phyloP scores from a whole-genome alignment of 2,113 vertebrate genomes.

The Oceanites oceanicus region DNA sequence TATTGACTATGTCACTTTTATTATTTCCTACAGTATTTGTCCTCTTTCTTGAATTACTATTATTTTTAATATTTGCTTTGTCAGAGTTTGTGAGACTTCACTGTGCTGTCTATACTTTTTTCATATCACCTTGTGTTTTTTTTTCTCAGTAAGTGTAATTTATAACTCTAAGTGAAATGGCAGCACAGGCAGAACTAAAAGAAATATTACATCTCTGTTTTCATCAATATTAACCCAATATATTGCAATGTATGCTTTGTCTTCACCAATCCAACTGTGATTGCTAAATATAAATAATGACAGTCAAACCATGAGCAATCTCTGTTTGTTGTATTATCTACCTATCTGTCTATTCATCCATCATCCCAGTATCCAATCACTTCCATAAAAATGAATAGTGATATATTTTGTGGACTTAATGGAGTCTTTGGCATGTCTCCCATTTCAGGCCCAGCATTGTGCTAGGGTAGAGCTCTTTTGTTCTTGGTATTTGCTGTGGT shows the following conservation, averaged over 20 bases:
- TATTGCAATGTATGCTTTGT: background rate
- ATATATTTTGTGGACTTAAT: constrained; percentile 1
- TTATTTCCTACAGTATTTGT: background rate
- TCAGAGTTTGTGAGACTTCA: background rate
- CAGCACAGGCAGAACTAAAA: background rate
- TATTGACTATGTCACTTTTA: background rate
- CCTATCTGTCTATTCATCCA: constrained; percentile 21
- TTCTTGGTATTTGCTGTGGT: background rate
- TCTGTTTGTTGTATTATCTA: constrained; percentile 11
- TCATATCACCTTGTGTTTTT: background rate
- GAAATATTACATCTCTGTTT: constrained; percentile 25
- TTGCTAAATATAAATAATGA: constrained; percentile 41
- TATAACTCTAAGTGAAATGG: constrained; percentile 14
- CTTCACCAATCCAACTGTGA: background rate
- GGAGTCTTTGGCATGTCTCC: background rate
- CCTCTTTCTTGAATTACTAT: background rate
- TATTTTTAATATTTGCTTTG: background rate
- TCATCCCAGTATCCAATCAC: background rate
- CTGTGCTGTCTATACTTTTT: background rate
- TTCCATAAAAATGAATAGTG: constrained; percentile 8
- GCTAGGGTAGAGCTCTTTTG: background rate
- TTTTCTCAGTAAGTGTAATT: background rate
- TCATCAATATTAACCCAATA: constrained; percentile 45
- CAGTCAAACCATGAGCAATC: background rate
- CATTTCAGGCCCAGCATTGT: background rate